phyloP scores from a whole-genome alignment of 1,140 invertebrate species.

The Leptinotarsa texana region DNA sequence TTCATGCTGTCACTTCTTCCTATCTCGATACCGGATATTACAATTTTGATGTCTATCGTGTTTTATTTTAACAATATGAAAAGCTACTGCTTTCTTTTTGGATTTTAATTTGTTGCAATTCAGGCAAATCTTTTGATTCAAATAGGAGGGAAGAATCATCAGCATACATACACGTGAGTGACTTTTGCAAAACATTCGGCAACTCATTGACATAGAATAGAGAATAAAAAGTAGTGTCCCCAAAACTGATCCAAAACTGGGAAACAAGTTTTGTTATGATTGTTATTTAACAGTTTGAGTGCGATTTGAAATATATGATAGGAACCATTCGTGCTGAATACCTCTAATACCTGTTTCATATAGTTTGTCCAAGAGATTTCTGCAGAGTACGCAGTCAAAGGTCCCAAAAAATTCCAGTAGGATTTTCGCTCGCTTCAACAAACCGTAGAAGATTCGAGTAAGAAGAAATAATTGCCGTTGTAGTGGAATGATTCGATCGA shows the following conservation, averaged over 20 bases:
- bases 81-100: not conserved
- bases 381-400: not conserved
- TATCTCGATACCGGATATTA: not conserved
- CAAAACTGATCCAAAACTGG: not conserved
- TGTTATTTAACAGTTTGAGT: not conserved
- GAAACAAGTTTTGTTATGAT: not conserved
- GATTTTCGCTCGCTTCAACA: not conserved
- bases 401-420: not conserved
- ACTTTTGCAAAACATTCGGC: not conserved
- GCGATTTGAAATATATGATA: constrained; percentile 4
- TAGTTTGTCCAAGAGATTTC: not conserved
- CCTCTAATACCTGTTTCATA: not conserved
- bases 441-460: not conserved
- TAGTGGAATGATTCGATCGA: not conserved
- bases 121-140: constrained; percentile 4
- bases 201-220: constrained; percentile 11
- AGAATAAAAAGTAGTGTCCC: not conserved
- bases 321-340: not conserved
- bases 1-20: not conserved
- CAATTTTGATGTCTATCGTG: not conserved
- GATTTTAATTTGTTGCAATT: constrained; percentile 9
- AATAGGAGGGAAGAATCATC: not conserved
- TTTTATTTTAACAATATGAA: constrained; percentile 1
- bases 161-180: not conserved
- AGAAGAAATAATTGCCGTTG: constrained; percentile 13